phyloP scores from a whole-genome alignment of 2,797 vertebrate species.

The Podarcis siculus region DNA sequence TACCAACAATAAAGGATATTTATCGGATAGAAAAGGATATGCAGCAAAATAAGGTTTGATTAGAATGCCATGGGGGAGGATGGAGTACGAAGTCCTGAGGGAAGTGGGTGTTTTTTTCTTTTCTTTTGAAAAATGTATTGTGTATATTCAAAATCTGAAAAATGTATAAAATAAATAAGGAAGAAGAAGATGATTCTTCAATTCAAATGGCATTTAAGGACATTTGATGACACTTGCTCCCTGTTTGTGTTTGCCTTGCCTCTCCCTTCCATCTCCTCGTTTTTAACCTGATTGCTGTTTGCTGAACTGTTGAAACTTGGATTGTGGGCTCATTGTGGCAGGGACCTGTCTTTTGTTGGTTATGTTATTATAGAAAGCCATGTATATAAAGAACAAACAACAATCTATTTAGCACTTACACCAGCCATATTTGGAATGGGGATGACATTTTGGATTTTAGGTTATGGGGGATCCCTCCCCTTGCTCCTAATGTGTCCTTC shows the following conservation, averaged over 20 bases:
- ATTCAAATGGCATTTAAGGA: not conserved
- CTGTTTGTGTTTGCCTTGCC: not conserved
- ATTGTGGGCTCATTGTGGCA: not conserved
- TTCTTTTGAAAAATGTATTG: too few species aligned
- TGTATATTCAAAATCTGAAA: too few species aligned
- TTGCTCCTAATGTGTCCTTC: not conserved
- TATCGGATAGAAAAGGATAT: too few species aligned
- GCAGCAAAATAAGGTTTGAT: too few species aligned
- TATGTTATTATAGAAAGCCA: not conserved
- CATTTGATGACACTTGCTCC: not conserved
- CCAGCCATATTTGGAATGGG: not conserved
- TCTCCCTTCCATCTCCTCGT: not conserved
- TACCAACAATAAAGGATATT: too few species aligned
- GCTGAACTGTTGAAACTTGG: not conserved
- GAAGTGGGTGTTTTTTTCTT: too few species aligned
- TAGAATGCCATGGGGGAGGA: too few species aligned
- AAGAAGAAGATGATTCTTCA: not conserved
- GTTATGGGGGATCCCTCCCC: too few species aligned
- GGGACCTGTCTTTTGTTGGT: not conserved
- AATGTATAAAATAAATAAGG: too few species aligned
- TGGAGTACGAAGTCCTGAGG: too few species aligned
- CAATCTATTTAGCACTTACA: not conserved
- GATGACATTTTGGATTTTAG: not conserved
- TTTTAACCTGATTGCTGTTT: not conserved
- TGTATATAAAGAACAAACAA: not conserved